A percentile compares a stretch with the other conserved stretches of the same genome.
Evolutionary conservation across 1,140 invertebrate genomes (phyloP).

Genomic region (Drosophila simulans): DNA sequence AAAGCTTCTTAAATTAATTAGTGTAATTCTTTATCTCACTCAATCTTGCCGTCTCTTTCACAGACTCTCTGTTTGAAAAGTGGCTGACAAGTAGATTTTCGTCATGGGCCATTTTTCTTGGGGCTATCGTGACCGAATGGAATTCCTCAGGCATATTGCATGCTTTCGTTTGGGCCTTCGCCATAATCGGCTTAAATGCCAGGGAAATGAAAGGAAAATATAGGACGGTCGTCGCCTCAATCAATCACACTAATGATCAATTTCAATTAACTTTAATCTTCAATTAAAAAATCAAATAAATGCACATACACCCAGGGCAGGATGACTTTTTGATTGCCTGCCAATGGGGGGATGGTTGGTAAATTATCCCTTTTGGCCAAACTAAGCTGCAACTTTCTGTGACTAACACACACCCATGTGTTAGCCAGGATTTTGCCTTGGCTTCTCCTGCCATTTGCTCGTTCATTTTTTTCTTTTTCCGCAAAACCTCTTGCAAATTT

Average conservation of each 20-base stretch:
- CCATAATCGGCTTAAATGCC: slow-evolving; percentile 75
- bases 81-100: slow-evolving; percentile 79
- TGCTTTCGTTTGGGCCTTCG: slow-evolving; percentile 27
- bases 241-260: slow-evolving; percentile 69
- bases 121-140: slow-evolving; percentile 18
- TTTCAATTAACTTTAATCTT: slow-evolving; percentile 53
- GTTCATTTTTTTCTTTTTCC: background rate
- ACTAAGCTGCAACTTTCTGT: slow-evolving; percentile 48
- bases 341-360: background rate
- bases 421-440: slow-evolving; percentile 26
- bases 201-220: slow-evolving; percentile 32
- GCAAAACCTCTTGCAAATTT: slow-evolving; percentile 55
- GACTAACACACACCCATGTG: slow-evolving; percentile 36
- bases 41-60: slow-evolving; percentile 13
- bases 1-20: slow-evolving; percentile 74
- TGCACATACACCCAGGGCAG: slow-evolving; percentile 6
- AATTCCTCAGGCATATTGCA: slow-evolving; percentile 39
- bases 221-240: slow-evolving; percentile 1
- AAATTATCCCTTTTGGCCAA: slow-evolving; percentile 28
- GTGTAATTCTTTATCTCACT: slow-evolving; percentile 50
- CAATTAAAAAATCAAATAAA: slow-evolving; percentile 39
- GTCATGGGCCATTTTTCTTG: slow-evolving; percentile 68
- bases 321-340: slow-evolving; percentile 30
- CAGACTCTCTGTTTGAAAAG: slow-evolving; percentile 52
- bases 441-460: slow-evolving; percentile 12